Evolutionary conservation across 2,888 invertebrate genomes (phyloP), one percentile per base, ranked within the genome.

Genomic region (Luperina testacea): DNA sequence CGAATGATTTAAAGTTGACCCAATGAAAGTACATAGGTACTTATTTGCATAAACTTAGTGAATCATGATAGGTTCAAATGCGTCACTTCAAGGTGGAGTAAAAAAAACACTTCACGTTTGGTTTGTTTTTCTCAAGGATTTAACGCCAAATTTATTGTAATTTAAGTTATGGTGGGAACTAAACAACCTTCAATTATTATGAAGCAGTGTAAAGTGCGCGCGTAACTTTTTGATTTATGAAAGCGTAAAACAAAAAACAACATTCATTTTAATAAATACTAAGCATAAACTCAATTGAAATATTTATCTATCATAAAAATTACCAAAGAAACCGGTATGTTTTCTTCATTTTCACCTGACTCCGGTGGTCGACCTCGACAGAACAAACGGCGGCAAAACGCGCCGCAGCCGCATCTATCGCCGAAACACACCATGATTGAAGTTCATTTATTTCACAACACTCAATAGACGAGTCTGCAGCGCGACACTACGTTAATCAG

Each of bases 381-480:
- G 91, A 96, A 95, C 80, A 96, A 83, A 82, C 94, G 93, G 69
- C 94, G 93, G 87, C 96, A 96, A 85, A 95, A 92, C 51, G 93
- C 93, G 79, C 94, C 92, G 87, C 96, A 96, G 61, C 94, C 92
- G 87, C 96, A 95, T 89, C 91, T 92, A 80, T 91, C 92, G 64
- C 90, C 92, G 79, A 88, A 77, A 79, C 95, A 94, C 85, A 95
- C 95, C 96, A 92, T 92, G 70, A 82, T 82, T 71, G 86, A 77
- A 76, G 84, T 78, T 84, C 78, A 81, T 85, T 83, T 83, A 85
- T 65, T 82, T 81, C 86, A 89, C 85, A 82, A 84, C 72, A 81
- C 79, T 87, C 82, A 90, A 86, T 85, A 77, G 67, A 87, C 81
- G 79, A 87, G 75, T 61, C 24, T 53, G 24, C 71, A 87, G 76